Evolutionary conservation across 2,888 invertebrate species (phyloP).

Genomic region (Dorcus hopei): DNA sequence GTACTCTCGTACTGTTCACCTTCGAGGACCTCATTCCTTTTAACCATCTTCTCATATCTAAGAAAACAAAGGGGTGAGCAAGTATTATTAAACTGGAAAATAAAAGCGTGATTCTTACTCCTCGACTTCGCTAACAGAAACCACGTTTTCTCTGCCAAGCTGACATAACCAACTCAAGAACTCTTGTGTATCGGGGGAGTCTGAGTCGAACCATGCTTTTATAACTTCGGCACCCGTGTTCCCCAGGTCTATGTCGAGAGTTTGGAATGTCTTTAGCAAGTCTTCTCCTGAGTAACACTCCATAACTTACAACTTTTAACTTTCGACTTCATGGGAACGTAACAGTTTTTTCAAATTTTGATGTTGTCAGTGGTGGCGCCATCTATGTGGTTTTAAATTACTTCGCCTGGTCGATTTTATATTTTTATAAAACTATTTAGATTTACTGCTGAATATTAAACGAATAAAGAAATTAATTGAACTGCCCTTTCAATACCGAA

Average conservation of each 20-base stretch:
- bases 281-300: slow-evolving; percentile 49
- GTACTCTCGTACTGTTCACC: not conserved
- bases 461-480: no score
- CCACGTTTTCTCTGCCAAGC: slow-evolving; percentile 6
- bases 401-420: no score
- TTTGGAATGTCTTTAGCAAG: slow-evolving; percentile 8
- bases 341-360: no score
- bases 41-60: slow-evolving; percentile 3
- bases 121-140: slow-evolving; percentile 2
- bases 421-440: no score
- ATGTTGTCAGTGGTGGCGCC: no score
- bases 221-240: slow-evolving; percentile 11
- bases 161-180: slow-evolving; percentile 9
- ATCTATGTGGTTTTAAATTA: no score
- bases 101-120: slow-evolving; percentile 2
- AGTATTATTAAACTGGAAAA: not conserved
- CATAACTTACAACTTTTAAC: slow-evolving; percentile 52
- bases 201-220: slow-evolving; percentile 17
- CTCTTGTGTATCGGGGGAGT: slow-evolving; percentile 2
- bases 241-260: slow-evolving; percentile 11
- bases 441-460: no score
- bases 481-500: no score
- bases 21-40: not conserved
- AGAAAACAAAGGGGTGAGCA: not conserved
- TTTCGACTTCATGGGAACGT: no score